A percentile compares a stretch with the other conserved stretches of the same genome.
Conservation (phyloP, 1,140 invertebrate species). For the Chymomyza costata region DNA sequence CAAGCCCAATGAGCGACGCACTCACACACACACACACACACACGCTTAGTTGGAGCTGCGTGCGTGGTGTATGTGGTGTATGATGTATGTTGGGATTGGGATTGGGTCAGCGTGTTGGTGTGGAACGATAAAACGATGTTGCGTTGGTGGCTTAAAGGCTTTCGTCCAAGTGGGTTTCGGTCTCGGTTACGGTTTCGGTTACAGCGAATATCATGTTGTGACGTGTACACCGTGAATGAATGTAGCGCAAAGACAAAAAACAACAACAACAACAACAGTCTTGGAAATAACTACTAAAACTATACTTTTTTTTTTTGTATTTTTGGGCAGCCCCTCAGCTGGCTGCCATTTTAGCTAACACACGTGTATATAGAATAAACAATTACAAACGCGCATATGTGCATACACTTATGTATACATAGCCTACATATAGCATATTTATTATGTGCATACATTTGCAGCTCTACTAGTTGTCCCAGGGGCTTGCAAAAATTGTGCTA, state of each 20-base stretch:
- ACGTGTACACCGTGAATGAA: slow-evolving; percentile 61
- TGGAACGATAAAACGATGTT: too few species aligned
- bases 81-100: slow-evolving; percentile 30
- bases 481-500: too few species aligned
- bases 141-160: slow-evolving; percentile 42
- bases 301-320: too few species aligned
- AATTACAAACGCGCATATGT: too few species aligned
- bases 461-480: too few species aligned
- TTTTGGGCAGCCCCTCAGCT: too few species aligned
- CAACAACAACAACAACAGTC: neutral
- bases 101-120: slow-evolving; percentile 65
- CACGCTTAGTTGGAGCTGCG: slow-evolving; percentile 15
- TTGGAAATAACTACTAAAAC: too few species aligned
- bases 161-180: slow-evolving; percentile 41
- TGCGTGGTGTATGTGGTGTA: slow-evolving; percentile 10
- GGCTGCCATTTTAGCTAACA: too few species aligned
- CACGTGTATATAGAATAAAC: too few species aligned
- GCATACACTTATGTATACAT: slow-evolving; percentile 16
- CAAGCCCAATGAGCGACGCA: slow-evolving; percentile 27
- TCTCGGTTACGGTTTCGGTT: slow-evolving; percentile 30
- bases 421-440: slow-evolving; percentile 1
- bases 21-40: slow-evolving; percentile 10
- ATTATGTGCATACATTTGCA: too few species aligned
- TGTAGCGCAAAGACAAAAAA: slow-evolving; percentile 11
- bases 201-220: slow-evolving; percentile 37